These are phyloP conservation scores for Coleophora flavipennella DNA, from an alignment of 2,888 invertebrate genomes.

Conservation along the genomic window DNA sequence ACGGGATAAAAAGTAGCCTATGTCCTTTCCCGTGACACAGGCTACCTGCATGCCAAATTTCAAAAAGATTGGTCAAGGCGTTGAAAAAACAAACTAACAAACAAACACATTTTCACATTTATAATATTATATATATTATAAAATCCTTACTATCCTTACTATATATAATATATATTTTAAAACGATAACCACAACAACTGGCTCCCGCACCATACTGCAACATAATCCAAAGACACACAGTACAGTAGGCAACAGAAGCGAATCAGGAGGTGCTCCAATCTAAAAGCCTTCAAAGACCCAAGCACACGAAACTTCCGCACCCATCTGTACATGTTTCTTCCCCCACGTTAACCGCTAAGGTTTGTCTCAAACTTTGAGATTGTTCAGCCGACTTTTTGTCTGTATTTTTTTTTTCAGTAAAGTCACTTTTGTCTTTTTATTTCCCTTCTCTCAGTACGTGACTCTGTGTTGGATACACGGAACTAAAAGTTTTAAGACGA, in stretches of 20 bases:
- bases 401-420: conserved; percentile 19
- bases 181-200: background rate
- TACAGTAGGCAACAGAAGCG: background rate
- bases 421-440: conserved; percentile 10
- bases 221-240: conserved; percentile 1
- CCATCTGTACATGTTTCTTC: background rate
- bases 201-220: background rate
- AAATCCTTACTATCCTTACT: no score
- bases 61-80: no score
- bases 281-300: no score
- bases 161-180: background rate
- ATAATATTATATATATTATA: no score
- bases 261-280: no score
- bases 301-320: no score
- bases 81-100: no score
- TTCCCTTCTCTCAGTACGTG: conserved; percentile 15
- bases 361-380: conserved; percentile 18
- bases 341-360: conserved; percentile 5
- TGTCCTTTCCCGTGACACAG: no score
- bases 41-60: no score
- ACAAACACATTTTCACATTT: no score
- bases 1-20: no score
- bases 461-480: conserved; percentile 2
- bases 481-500: no score
- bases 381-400: conserved; percentile 17